These are phyloP conservation scores for Dipodomys stephensi DNA, from an alignment of 2,113 vertebrate genomes.

Conservation along the genomic window DNA sequence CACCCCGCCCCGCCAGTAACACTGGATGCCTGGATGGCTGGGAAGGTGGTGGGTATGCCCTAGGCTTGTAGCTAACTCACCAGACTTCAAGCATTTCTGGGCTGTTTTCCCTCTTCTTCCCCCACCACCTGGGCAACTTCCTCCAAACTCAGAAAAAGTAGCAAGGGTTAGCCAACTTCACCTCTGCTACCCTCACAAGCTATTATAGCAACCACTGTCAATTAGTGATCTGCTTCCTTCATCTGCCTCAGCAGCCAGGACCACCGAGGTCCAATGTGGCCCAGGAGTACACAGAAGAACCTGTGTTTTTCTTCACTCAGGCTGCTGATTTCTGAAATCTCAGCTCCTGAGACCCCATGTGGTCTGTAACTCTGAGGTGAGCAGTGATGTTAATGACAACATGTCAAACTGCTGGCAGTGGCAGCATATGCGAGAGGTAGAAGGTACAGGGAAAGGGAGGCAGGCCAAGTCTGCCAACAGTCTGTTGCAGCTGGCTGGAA, in stretches of 20 bases:
- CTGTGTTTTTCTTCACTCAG: rapidly evolving
- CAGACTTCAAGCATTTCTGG: not conserved
- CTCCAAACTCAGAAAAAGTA: not conserved
- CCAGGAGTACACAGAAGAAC: too few species aligned
- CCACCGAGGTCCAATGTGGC: rapidly evolving
- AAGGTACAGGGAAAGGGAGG: not conserved
- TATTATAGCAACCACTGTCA: rapidly evolving
- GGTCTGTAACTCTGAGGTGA: not conserved
- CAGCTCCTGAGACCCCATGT: not conserved
- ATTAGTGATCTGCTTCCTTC: not conserved
- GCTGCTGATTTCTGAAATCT: not conserved
- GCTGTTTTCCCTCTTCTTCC: not conserved
- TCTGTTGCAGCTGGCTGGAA: too few species aligned
- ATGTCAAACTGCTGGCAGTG: rapidly evolving
- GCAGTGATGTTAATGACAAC: not conserved
- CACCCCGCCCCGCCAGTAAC: too few species aligned
- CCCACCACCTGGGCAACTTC: too few species aligned
- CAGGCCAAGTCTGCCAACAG: not conserved
- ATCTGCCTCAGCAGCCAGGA: not conserved
- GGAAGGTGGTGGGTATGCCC: not conserved
- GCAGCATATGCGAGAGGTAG: rapidly evolving
- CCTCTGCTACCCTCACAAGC: rapidly evolving
- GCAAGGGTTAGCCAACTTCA: not conserved
- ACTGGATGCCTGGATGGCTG: not conserved
- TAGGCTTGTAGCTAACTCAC: not conserved